A percentile compares a stretch with the other conserved stretches of the same genome.
phyloP scores from a whole-genome alignment of 2,888 invertebrate species.

The Lithophane socia region DNA sequence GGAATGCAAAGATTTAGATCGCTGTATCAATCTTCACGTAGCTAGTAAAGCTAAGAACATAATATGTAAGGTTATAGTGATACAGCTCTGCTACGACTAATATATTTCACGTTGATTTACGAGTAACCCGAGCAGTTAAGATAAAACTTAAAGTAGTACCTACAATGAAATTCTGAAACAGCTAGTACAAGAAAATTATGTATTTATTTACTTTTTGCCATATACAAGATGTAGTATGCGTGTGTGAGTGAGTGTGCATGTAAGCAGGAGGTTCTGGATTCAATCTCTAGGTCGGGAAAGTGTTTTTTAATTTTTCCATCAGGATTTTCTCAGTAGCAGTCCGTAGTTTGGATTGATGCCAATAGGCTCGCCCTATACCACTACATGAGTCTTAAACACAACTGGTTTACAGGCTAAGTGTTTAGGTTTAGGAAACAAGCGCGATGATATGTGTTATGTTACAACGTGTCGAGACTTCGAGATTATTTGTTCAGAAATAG shows the following conservation, averaged over 20 bases:
- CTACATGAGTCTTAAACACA: background rate
- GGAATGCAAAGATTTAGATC: background rate
- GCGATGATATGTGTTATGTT: background rate
- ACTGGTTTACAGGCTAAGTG: background rate
- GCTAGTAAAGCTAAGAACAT: background rate
- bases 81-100: background rate
- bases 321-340: no score
- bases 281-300: no score
- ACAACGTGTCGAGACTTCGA: background rate
- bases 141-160: conserved; percentile 8
- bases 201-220: background rate
- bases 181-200: background rate
- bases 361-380: background rate
- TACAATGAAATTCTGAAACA: background rate
- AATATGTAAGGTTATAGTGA: conserved; percentile 3
- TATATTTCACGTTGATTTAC: conserved; percentile 50
- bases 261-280: background rate
- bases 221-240: background rate
- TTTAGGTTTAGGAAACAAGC: background rate
- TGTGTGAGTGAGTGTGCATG: background rate
- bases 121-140: background rate
- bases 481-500: background rate
- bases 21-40: background rate
- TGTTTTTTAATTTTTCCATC: background rate
- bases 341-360: background rate